A percentile compares a stretch with the other conserved stretches of the same genome.
These are phyloP conservation scores for Drosophila lini DNA, from an alignment of 1,140 invertebrate species.

Conservation along the genomic window DNA sequence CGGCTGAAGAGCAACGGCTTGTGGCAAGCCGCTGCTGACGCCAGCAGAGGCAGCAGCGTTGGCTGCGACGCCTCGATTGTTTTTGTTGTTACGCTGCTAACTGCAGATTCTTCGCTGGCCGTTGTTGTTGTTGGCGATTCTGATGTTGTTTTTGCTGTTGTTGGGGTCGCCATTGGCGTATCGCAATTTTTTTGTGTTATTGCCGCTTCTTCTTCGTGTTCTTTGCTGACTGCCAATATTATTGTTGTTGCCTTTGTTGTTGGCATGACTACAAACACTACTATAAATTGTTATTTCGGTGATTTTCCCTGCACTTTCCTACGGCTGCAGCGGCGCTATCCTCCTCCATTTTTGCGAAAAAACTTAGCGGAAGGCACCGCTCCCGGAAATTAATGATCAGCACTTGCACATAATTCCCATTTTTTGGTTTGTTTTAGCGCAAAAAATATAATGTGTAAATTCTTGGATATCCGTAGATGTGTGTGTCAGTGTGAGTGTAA, in stretches of 20 bases:
- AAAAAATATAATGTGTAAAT: constrained; percentile 36
- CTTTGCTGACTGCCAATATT: constrained; percentile 21
- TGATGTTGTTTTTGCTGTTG: constrained; percentile 20
- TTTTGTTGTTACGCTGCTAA: constrained; percentile 15
- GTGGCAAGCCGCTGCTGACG: constrained; percentile 68
- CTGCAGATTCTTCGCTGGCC: constrained; percentile 7
- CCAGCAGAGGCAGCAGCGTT: constrained; percentile 63
- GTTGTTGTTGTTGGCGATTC: constrained; percentile 16
- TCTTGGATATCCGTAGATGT: constrained; percentile 12
- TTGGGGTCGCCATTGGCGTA: constrained; percentile 71
- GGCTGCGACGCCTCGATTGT: constrained; percentile 45
- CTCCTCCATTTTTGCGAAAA: constrained; percentile 62
- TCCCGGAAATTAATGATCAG: constrained; percentile 11
- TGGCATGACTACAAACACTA: constrained; percentile 70
- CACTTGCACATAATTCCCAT: constrained; percentile 32
- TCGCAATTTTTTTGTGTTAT: constrained; percentile 68
- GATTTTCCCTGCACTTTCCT: constrained; percentile 14
- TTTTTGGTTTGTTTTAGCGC: constrained; percentile 14
- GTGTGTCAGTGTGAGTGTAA: constrained; percentile 21
- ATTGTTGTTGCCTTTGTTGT: constrained; percentile 59
- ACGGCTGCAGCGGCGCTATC: constrained; percentile 36
- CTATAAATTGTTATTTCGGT: constrained; percentile 66
- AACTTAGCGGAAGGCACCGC: constrained; percentile 19
- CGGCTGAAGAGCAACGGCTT: constrained; percentile 79
- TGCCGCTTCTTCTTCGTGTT: constrained; percentile 26